Percentiles rank a stretch among this genome's conserved stretches.
Evolutionary conservation across 1,140 invertebrate genomes (phyloP).

Genomic region (Temnothorax curvispinosus): DNA sequence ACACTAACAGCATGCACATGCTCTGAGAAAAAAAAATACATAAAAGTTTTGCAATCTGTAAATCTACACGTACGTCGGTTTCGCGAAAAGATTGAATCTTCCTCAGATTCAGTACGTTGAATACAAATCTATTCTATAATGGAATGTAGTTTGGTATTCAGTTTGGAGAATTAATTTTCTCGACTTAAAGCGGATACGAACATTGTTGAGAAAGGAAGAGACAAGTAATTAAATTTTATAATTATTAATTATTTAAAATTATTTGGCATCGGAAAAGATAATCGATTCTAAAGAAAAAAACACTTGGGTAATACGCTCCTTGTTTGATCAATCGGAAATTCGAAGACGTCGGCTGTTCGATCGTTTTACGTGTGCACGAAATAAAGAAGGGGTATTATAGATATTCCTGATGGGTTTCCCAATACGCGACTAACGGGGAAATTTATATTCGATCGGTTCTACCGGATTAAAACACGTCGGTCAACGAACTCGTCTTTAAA

Average conservation of each 20-base stretch:
- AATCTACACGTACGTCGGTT: slow-evolving; percentile 3
- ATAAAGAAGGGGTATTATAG: slow-evolving; percentile 27
- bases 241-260: neutral
- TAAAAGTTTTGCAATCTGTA: slow-evolving; percentile 27
- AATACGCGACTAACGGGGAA: slow-evolving; percentile 65
- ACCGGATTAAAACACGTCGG: slow-evolving; percentile 64
- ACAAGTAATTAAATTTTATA: neutral
- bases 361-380: slow-evolving; percentile 36
- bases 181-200: neutral
- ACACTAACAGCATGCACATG: slow-evolving; percentile 17
- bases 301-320: neutral
- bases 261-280: neutral
- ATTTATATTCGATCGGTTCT: slow-evolving; percentile 42
- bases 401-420: neutral
- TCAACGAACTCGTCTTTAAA: slow-evolving; percentile 59
- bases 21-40: slow-evolving; percentile 41
- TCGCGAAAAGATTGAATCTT: slow-evolving; percentile 31
- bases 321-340: slow-evolving; percentile 26
- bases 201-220: neutral
- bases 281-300: neutral
- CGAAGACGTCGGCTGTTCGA: neutral
- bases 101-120: neutral
- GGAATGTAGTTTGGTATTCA: neutral
- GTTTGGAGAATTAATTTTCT: neutral
- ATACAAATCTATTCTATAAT: slow-evolving; percentile 8